Evolutionary conservation across 2,888 invertebrate species (phyloP), one percentile per base, ranked within the genome.

Genomic region (Nomada goodeniana): DNA sequence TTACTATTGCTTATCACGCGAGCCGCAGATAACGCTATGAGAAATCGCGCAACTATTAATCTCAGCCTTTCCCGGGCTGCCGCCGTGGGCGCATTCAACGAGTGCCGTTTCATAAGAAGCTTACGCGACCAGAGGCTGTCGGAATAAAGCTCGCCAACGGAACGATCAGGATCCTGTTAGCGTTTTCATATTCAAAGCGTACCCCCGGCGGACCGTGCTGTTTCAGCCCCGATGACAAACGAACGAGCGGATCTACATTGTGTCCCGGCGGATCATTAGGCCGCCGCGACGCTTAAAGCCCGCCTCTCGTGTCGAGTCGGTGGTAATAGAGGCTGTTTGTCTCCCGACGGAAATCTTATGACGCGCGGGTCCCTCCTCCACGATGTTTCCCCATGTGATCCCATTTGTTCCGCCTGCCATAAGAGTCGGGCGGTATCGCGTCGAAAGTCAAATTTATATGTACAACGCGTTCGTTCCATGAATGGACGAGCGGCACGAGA

Each of bases 361-460:
- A 90, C 88, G 86, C 79, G 84, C 80, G 81, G 81, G 89, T 63
- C 86, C 90, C 89, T 89, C 87, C 90, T 85, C 77, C 88, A 87
- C 82, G 88, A 76, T 89, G 90, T 90, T 86, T 86, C 82, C 85
- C 85, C 85, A 80, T 85, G 88, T 78, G 84, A 87, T 87, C 87
- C 86, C 88, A 90, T 91, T 89, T 88, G 87, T 91, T 91, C 89
- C 89, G 88, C 88, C 90, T 89, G 88, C 88, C 81, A 63, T 76
- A 65, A 7, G 78, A 13, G 9, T 20, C 26, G 1, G 18, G 69
- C 57, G 72, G 73, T 84, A 82, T 67, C 77, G 71, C 84, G 76
- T 83, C 81, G 81, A 81, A 84, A 86, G 84, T 76, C 80, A 79
- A 86, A 87, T 88, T 87, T 84, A 84, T 80, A 82, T 26, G 57